Base-by-base conservation (phyloP, 1,140 invertebrate species). In the Papilio machaon region DNA sequence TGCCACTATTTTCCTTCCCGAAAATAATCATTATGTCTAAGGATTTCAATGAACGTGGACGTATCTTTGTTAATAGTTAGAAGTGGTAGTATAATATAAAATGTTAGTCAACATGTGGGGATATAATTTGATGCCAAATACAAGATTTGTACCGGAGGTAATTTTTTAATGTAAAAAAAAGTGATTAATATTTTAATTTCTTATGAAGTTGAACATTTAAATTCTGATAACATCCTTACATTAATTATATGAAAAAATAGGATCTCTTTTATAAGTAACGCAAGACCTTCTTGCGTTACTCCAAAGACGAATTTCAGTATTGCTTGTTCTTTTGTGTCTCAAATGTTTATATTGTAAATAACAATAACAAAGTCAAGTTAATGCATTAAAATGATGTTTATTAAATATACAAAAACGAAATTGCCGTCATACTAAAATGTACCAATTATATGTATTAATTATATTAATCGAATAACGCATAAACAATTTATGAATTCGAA, bases 61-160 rank as follows among this genome's bases (percentile, higher is more conserved):
- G 38, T 54, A 54, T 35, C 23, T 77, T 30, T 35, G 8, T 43
- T 17, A 38, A 2, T 75, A 5, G 46, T 10, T 17, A 58, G 15
- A 9, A 46, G 73, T 75, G 15, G 15, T 19, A 13, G 15, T 30
- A 30, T 76, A 15, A 52, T 49, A 76, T 35, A 47, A 76, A 38
- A 82, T 82, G 80, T 81, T 82, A 75, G 79, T 74, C n/a, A 78
- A 82, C 23, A 46, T 82, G 30, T 84, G 83, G 81, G 76, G 80
- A 23, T 84, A 82, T 60, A 82, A 73, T 58, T 82, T 82, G 38
- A 77, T 82, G 17, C 80, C 74, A 64, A 79, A 82, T 82, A 75
- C 70, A 17, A 70, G 78, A 35, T 82, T 82, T 82, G 47, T 84
- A 0, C 81, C 83, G 43, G 81, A 84, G 81, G 81, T 84, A 81